Percentiles rank a stretch among this genome's conserved stretches.
phyloP scores from a whole-genome alignment of 2,888 invertebrate genomes.

The Bugula neritina region DNA sequence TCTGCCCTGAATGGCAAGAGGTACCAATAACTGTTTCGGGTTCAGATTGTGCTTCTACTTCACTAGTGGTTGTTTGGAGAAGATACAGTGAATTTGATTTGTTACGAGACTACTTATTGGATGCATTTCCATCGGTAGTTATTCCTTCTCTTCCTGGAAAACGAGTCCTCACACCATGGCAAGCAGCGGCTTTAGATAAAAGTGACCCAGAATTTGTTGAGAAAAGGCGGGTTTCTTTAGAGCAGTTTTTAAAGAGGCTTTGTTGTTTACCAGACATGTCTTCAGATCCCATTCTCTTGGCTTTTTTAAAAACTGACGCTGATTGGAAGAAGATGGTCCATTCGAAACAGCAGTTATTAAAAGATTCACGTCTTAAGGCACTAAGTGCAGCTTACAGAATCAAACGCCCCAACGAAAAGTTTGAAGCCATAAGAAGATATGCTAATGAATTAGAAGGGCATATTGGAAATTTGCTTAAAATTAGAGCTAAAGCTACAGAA shows the following conservation, averaged over 20 bases:
- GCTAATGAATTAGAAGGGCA: conserved; percentile 64
- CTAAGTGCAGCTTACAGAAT: conserved; percentile 69
- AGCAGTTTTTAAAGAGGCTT: conserved; percentile 70
- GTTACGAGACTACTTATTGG: conserved; percentile 68
- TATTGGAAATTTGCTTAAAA: conserved; percentile 49
- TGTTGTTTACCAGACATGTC: conserved; percentile 70
- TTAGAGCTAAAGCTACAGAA: conserved; percentile 61
- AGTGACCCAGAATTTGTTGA: conserved; percentile 80
- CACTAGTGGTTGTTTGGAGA: conserved; percentile 49
- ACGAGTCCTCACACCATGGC: conserved; percentile 62
- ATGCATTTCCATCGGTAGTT: conserved; percentile 72
- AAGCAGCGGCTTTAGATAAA: conserved; percentile 69
- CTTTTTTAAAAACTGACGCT: conserved; percentile 71
- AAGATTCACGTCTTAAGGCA: conserved; percentile 73
- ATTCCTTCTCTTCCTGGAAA: conserved; percentile 78
- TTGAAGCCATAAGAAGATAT: conserved; percentile 70
- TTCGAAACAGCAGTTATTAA: conserved; percentile 62
- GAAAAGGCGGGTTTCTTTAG: conserved; percentile 71
- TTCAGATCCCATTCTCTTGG: conserved; percentile 69
- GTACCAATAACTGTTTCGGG: not conserved
- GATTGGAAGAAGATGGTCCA: conserved; percentile 73
- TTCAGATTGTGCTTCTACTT: not conserved
- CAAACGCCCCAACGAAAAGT: conserved; percentile 65
- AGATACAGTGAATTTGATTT: conserved; percentile 80
- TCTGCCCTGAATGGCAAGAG: not conserved